phyloP scores from a whole-genome alignment of 2,888 invertebrate genomes.

The Drosophila dives region DNA sequence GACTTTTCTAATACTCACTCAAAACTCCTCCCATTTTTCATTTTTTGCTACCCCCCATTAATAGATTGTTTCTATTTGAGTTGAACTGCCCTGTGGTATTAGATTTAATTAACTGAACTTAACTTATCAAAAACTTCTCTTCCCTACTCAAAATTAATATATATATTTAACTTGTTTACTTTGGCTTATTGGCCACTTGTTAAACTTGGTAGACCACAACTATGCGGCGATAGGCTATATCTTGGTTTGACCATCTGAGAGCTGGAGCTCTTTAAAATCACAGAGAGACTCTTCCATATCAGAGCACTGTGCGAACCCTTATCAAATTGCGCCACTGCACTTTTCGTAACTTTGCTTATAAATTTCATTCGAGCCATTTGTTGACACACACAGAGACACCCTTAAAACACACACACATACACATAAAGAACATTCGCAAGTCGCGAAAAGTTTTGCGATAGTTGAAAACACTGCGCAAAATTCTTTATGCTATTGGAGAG shows the following conservation, averaged over 20 bases:
- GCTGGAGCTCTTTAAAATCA: constrained; percentile 4
- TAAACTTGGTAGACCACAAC: constrained; percentile 54
- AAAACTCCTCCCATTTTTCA: background rate
- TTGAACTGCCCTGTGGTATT: constrained; percentile 48
- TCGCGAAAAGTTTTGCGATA: constrained; percentile 68
- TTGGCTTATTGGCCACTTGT: constrained; percentile 59
- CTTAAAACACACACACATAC: constrained; percentile 7
- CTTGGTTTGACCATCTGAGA: constrained; percentile 47
- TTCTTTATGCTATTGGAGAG: constrained; percentile 49
- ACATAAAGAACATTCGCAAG: constrained; percentile 36
- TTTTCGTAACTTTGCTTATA: constrained; percentile 74
- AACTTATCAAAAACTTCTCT: constrained; percentile 46
- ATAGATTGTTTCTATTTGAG: constrained; percentile 65
- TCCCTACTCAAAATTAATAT: constrained; percentile 64
- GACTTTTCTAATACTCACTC: background rate
- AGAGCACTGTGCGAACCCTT: constrained; percentile 55
- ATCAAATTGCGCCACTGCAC: constrained; percentile 72
- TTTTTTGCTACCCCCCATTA: constrained; percentile 23
- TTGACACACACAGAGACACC: constrained; percentile 60
- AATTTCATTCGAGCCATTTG: constrained; percentile 80
- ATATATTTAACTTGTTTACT: constrained; percentile 68
- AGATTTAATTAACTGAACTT: constrained; percentile 70
- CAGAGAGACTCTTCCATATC: constrained; percentile 12
- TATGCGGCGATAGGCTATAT: constrained; percentile 54
- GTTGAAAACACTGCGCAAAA: constrained; percentile 36